Conservation (phyloP, 1,140 invertebrate genomes). For the Pogonomyrmex californicus region DNA sequence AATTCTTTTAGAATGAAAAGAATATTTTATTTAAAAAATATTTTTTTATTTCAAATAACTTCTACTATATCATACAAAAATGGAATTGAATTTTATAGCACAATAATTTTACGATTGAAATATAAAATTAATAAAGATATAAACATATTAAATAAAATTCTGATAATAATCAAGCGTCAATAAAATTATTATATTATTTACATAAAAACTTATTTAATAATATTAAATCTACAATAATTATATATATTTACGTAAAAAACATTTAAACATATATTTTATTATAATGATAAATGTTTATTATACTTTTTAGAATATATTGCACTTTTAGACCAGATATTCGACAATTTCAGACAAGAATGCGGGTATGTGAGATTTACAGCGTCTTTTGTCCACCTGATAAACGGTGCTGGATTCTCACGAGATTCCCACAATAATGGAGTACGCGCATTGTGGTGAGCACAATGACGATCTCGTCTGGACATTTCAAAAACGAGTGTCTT, state of each 20-base stretch:
- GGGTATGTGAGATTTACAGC: slow-evolving; percentile 12
- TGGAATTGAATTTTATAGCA: not conserved
- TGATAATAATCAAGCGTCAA: not conserved
- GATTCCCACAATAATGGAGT: slow-evolving; percentile 63
- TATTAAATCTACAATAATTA: not conserved
- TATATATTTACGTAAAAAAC: not conserved
- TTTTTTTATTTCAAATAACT: not conserved
- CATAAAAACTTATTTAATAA: slow-evolving; percentile 16
- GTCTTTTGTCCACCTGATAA: slow-evolving; percentile 67
- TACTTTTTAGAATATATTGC: not conserved
- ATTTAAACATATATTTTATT: not conserved
- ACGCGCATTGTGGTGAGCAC: slow-evolving; percentile 68
- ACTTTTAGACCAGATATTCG: not conserved
- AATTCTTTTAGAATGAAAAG: not conserved
- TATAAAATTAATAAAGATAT: not conserved
- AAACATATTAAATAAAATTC: not conserved
- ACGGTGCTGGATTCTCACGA: slow-evolving; percentile 49
- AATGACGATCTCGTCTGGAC: slow-evolving; percentile 71
- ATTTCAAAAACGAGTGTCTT: slow-evolving; percentile 71
- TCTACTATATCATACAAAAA: not conserved
- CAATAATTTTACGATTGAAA: not conserved
- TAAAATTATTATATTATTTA: not conserved
- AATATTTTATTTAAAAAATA: not conserved
- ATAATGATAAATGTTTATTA: not conserved
- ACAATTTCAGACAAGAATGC: slow-evolving; percentile 4